Conservation (phyloP, 2,113 vertebrate species). For the Daboia siamensis region DNA sequence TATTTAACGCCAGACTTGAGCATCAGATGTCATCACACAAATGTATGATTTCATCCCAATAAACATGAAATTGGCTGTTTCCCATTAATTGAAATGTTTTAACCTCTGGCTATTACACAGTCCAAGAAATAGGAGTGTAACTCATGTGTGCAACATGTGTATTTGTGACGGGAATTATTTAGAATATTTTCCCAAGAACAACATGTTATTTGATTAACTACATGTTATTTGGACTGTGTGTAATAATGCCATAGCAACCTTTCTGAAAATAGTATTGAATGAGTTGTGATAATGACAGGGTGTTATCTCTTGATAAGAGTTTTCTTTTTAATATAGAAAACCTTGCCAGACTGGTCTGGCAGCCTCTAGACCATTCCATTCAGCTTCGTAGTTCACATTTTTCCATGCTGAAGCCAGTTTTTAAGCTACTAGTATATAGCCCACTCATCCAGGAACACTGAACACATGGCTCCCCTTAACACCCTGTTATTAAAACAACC, state of each 20-base stretch:
- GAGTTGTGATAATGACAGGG: conserved; percentile 36
- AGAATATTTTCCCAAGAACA: conserved; percentile 60
- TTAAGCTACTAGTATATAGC: background rate
- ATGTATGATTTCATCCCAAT: conserved; percentile 1
- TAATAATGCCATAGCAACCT: conserved; percentile 49
- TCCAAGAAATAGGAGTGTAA: background rate
- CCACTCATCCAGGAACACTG: background rate
- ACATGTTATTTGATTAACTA: conserved; percentile 38
- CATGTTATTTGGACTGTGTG: conserved; percentile 15
- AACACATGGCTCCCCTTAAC: background rate
- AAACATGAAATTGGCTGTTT: background rate
- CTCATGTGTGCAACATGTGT: background rate
- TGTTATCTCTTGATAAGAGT: conserved; percentile 53
- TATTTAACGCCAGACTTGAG: conserved; percentile 10
- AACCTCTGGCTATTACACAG: background rate
- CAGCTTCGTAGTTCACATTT: background rate
- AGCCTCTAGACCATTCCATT: conserved; percentile 31
- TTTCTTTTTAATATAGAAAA: conserved; percentile 13
- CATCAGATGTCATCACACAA: background rate
- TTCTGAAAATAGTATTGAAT: conserved; percentile 36
- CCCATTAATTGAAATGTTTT: conserved; percentile 26
- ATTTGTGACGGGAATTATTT: conserved; percentile 29
- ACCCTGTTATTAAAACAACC: background rate
- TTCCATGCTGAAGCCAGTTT: background rate
- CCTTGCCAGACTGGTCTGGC: conserved; percentile 37